Percentiles rank a stretch among this genome's conserved stretches.
Conservation (phyloP, 2,797 vertebrate genomes). For the Lerista edwardsae region DNA sequence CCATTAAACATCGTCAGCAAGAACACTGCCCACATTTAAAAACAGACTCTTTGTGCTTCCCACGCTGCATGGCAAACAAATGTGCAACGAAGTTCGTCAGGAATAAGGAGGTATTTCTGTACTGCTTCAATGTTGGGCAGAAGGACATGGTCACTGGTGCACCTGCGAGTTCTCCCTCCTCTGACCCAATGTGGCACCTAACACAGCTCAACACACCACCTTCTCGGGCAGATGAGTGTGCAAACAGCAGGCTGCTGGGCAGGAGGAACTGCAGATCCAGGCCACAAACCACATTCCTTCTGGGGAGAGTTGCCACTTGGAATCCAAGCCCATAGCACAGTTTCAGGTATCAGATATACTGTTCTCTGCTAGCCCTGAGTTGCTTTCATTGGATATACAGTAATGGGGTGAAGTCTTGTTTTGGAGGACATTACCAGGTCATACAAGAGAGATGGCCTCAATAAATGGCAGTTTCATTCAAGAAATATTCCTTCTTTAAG, state of each 20-base stretch:
- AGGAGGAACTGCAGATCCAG: neutral
- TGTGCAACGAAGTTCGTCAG: too few relatives aligned
- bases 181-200: too few relatives aligned
- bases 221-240: too few relatives aligned
- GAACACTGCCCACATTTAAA: too few relatives aligned
- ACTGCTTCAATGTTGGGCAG: too few relatives aligned
- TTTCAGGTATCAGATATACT: conserved; percentile 3
- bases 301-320: neutral
- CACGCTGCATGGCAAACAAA: too few relatives aligned
- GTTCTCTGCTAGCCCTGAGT: conserved; percentile 1
- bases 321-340: neutral
- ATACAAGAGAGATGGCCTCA: neutral
- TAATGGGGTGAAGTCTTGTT: neutral
- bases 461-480: neutral
- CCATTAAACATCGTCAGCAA: too few relatives aligned
- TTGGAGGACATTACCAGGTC: too few relatives aligned
- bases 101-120: too few relatives aligned
- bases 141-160: too few relatives aligned
- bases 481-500: neutral
- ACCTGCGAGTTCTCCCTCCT: too few relatives aligned
- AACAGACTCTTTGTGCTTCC: too few relatives aligned
- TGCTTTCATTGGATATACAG: neutral
- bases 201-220: neutral
- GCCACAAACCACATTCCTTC: neutral
- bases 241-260: neutral